Percentiles rank a stretch among this genome's conserved stretches.
Evolutionary conservation across 2,888 invertebrate species (phyloP).

Genomic region (Bugula neritina): DNA sequence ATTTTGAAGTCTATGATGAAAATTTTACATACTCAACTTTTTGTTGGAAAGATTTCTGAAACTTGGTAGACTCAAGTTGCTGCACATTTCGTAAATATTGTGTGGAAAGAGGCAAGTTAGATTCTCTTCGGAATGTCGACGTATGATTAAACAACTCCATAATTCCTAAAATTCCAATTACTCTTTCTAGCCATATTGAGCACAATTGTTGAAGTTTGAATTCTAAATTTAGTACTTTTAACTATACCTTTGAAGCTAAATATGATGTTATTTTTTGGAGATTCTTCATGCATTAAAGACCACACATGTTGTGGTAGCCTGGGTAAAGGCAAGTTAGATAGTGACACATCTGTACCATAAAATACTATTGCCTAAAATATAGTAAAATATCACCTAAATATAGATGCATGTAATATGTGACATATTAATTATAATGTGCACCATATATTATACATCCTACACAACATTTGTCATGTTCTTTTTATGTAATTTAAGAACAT

Average conservation of each 20-base stretch:
- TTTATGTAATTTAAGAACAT: too few species aligned
- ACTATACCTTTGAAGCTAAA: conserved; percentile 59
- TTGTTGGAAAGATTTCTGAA: conserved; percentile 33
- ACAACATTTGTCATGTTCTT: too few species aligned
- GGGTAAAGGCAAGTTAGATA: conserved; percentile 66
- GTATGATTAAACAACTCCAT: conserved; percentile 71
- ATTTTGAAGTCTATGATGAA: too few species aligned
- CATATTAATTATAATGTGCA: too few species aligned
- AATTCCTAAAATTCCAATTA: conserved; percentile 60
- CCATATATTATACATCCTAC: too few species aligned
- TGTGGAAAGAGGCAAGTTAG: conserved; percentile 69
- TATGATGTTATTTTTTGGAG: conserved; percentile 72
- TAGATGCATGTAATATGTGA: too few species aligned
- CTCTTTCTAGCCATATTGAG: too few species aligned
- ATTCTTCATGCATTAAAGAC: conserved; percentile 79
- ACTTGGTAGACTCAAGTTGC: conserved; percentile 11
- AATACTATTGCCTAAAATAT: conserved; percentile 63
- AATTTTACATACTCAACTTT: too few species aligned
- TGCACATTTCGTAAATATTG: conserved; percentile 57
- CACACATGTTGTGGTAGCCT: conserved; percentile 60
- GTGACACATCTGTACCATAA: conserved; percentile 68
- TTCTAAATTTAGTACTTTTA: too few species aligned
- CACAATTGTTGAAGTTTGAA: too few species aligned
- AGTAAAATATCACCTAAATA: too few species aligned
- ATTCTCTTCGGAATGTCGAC: conserved; percentile 71